Percentiles rank a stretch among this genome's conserved stretches.
Conservation (phyloP, 2,113 vertebrate species). For the Tachuris rubrigastra region DNA sequence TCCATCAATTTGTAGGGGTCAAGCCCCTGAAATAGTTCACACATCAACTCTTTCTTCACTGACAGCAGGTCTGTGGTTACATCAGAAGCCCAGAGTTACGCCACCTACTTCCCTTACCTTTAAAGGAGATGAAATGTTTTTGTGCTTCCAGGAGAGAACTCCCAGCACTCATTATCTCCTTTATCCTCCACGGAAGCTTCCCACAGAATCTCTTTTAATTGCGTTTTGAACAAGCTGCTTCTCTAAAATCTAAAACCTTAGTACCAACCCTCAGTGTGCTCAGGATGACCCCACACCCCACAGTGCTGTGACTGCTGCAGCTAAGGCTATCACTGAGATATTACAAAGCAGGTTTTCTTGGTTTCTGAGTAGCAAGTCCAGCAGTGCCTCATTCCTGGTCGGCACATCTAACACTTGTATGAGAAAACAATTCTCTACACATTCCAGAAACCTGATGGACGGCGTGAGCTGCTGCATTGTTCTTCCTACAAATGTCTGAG, state of each 20-base stretch:
- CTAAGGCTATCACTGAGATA: background rate
- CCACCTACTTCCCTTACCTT: background rate
- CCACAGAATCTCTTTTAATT: background rate
- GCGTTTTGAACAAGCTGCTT: background rate
- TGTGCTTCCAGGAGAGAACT: background rate
- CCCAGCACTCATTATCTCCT: background rate
- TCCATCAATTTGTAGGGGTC: background rate
- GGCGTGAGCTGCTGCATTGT: background rate
- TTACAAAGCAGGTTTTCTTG: background rate
- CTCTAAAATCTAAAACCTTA: background rate
- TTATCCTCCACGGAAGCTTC: background rate
- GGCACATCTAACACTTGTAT: background rate
- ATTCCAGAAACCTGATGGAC: background rate
- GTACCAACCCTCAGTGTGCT: background rate
- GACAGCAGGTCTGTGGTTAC: background rate
- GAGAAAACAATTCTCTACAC: background rate
- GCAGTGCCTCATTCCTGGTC: background rate
- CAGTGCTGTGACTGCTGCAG: background rate
- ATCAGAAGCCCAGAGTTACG: background rate
- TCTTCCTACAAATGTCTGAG: background rate
- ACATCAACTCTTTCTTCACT: background rate
- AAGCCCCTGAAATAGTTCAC: background rate
- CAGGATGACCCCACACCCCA: background rate
- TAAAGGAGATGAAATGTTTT: background rate
- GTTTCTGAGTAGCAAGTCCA: background rate